Base-by-base conservation (phyloP, 2,797 vertebrate species). In the Liasis olivaceus region DNA sequence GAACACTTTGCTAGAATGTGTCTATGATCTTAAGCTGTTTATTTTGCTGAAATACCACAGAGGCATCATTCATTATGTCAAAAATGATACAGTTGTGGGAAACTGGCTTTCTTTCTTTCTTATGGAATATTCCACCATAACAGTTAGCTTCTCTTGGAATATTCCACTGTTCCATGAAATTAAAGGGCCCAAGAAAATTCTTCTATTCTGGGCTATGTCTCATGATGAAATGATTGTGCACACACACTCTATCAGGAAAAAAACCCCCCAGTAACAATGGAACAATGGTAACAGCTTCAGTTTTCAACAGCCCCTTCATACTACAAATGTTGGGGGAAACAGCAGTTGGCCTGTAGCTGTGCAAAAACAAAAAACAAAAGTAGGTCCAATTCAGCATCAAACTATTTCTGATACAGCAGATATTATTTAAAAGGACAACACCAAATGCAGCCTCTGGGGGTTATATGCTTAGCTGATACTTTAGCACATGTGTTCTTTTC, bases 51-150 rank as follows among this genome's bases (percentile, higher is more conserved):
- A 77, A 87, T 62, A 31, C 0, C 0, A 47, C 11, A 86, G 36
- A 20, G 69, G 47, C 90, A 36, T 3, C 5, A 0, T 88, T 0
- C 0, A 28, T 5, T 6, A 89, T 42, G 13, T 0, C 0, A 42
- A 81, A 47, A 24, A 12, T 28, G 7, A 0, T 60, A 77, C 60
- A 0, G 0, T 5, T 0, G 0, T 59, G 90, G 91, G 72, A 87
- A 84, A 0, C 0, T 6, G 0, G 0, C n/a, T 94, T 72, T 51
- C 2, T 81, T 95, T 63, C 24, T 12, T 95, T 63, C 20, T 5
- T 0, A 17, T 4, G 85, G 72, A 93, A 93, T 85, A 92, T 87
- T 92, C 90, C 90, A 60, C 17, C 24, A 13, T 11, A 85, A 59
- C 12, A n/a, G 58, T 51, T 59, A 87, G 20, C 63, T 94, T 84